Evolutionary conservation across 92 coral and sea anemone genomes (phyloP), one percentile per base, ranked within the genome.

Genomic region (Phenganax subtilis): DNA sequence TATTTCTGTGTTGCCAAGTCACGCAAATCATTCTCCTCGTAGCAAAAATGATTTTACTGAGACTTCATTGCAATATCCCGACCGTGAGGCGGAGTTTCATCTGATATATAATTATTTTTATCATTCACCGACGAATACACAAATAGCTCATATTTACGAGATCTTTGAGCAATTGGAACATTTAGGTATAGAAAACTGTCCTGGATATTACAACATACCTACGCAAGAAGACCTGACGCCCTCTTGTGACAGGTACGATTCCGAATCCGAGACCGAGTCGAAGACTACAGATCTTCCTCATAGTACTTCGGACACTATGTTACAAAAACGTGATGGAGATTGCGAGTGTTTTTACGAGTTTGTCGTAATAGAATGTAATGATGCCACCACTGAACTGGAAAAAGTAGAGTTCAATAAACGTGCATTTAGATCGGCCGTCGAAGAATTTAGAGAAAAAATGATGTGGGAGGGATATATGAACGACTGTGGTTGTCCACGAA

Each of bases 11-110:
- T 28, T 68, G 73, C 12, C 52, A 37, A 68, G 73, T 68, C 53
- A 20, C 16, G 6, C 52, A 68, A 37, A 68, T 10, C 73, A 68
- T 29, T 30, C 52, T 68, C n/a, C 53, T 30, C 73, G 54, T 28
- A 30, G 15, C 9, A 27, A 68, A 9, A 30, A 68, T 30, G 73
- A 68, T 30, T 68, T 30, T 44, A 44, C 53, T 6, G 14, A 29
- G 73, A 30, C 53, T 44, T 30, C 14, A 54, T 68, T 68, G 11
- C 73, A 68, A 44, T 68, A 68, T 30, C 73, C 73, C 4, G 73
- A 68, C 47, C 73, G 73, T 44, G 73, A 68, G 47, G 73, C 73
- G 16, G 73, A 68, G 73, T 68, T 68, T 68, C 73, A 68, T 15
- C 31, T 68, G 73, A 44, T 68, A 0, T 68, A 68, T 28, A 68